Percentiles rank a stretch among this genome's conserved stretches.
These are phyloP conservation scores for Cerastoderma edule DNA, from an alignment of 2,888 invertebrate genomes.

Conservation along the genomic window DNA sequence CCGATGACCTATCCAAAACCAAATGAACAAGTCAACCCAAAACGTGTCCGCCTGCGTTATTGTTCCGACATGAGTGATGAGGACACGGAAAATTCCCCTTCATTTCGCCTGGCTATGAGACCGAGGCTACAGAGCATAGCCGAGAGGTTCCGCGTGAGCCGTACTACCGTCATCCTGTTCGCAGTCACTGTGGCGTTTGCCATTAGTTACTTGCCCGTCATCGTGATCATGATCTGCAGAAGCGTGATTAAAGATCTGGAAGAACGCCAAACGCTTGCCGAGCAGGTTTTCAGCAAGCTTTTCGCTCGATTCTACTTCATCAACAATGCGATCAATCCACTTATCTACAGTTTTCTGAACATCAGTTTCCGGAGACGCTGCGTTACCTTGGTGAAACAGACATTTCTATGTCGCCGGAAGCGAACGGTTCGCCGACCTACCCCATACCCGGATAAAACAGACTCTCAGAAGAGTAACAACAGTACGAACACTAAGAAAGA, in stretches of 20 bases:
- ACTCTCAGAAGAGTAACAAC: conserved; percentile 50
- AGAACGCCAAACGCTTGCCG: conserved; percentile 43
- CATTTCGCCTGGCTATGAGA: conserved; percentile 24
- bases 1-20: conserved; percentile 12
- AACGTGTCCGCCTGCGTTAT: conserved; percentile 58
- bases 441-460: conserved; percentile 40
- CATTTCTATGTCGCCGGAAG: conserved; percentile 34
- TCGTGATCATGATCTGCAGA: conserved; percentile 61
- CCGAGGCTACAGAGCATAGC: conserved; percentile 54
- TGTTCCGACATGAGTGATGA: conserved; percentile 68
- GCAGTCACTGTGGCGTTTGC: conserved; percentile 65
- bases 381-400: conserved; percentile 45
- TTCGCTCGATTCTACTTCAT: conserved; percentile 64
- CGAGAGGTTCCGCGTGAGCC: conserved; percentile 55
- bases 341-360: conserved; percentile 66
- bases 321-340: conserved; percentile 64
- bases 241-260: conserved; percentile 58
- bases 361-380: conserved; percentile 59
- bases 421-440: conserved; percentile 21
- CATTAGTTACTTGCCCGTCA: conserved; percentile 61
- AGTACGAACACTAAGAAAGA: conserved; percentile 52
- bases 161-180: conserved; percentile 62
- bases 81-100: conserved; percentile 39
- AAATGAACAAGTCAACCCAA: conserved; percentile 30
- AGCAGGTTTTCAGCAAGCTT: conserved; percentile 63